Base-by-base conservation (phyloP, 2,888 invertebrate genomes). In the Conops quadrifasciatus region DNA sequence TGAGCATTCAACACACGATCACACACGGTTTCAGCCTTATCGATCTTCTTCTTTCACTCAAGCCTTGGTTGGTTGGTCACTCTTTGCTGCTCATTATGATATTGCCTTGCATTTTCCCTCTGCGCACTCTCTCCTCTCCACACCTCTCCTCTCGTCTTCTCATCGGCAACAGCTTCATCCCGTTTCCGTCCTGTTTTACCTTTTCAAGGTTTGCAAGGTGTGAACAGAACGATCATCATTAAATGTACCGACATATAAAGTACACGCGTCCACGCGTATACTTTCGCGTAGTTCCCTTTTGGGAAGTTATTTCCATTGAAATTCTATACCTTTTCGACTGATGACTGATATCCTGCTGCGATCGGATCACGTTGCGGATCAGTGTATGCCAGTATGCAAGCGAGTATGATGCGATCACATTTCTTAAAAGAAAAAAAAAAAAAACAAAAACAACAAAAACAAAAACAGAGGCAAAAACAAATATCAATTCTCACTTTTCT, bases 341-440 rank as follows among this genome's bases (percentile, higher is more conserved):
- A 49, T 19, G 15, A 26, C 58, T 36, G 58, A 13, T 28, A 26
- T 58, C 58, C 58, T 58, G 58, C 58, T 58, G 58, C 58, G 58
- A 15, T 26, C 58, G 58, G 9, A 36, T 36, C 36, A 36, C 4
- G 9, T 26, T 45, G 21, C 59, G 71, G 36, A 66, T 66, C 66
- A 53, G 66, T 66, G 49, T 24, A 56, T 16, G n/a, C n/a, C 66
- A 30, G 60, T 30, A n/a, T 36, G 36, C 47, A 62, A 51, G 21
- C 21, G 60, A 66, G 45, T 56, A 56, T 63, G 49, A 49, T 16
- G 67, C 67, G 63, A 71, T 71, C 71, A 63, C 59, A 68, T 72
- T 68, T 65, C 71, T 28, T n/a, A 15, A 24, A 51, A 19, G n/a
- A 21, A 21, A 9, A 21, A 49, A 30, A 30, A 16, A 65, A 26